Percentiles rank a stretch among this genome's conserved stretches.
Evolutionary conservation across 1,140 invertebrate species (phyloP).

Genomic region (Drosophila ananassae): DNA sequence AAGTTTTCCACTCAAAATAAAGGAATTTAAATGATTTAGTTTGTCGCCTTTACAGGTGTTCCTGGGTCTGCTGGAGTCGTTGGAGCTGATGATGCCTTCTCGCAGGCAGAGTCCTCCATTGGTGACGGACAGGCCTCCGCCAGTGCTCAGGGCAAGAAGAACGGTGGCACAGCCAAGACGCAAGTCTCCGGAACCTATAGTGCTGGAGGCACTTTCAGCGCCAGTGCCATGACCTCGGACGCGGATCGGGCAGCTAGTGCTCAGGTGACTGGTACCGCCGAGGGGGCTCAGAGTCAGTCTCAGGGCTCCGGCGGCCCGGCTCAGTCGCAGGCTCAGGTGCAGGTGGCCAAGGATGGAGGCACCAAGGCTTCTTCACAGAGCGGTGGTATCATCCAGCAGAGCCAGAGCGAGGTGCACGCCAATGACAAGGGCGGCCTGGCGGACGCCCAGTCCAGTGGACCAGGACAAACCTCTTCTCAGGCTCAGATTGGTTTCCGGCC

Average conservation of each 20-base stretch:
- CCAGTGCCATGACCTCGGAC: conserved; percentile 91
- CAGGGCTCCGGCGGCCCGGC: conserved; percentile 90
- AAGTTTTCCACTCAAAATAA: background rate
- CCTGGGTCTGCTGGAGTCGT: conserved; percentile 43
- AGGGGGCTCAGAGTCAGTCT: conserved; percentile 89
- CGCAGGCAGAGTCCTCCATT: conserved; percentile 89
- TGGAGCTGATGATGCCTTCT: conserved; percentile 87
- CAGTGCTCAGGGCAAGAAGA: conserved; percentile 89
- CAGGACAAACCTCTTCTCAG: conserved; percentile 92
- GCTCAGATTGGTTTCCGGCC: conserved; percentile 94
- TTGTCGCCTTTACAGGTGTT: background rate
- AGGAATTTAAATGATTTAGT: background rate
- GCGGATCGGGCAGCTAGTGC: conserved; percentile 89
- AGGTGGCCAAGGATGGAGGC: conserved; percentile 89
- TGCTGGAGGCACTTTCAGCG: conserved; percentile 90
- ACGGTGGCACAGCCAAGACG: conserved; percentile 89
- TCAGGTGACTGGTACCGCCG: conserved; percentile 89
- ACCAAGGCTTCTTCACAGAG: conserved; percentile 90
- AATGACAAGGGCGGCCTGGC: conserved; percentile 91
- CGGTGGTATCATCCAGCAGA: conserved; percentile 89
- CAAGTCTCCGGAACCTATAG: conserved; percentile 91
- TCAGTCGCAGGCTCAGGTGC: conserved; percentile 91
- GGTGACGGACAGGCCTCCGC: conserved; percentile 90
- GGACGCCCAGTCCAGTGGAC: conserved; percentile 92
- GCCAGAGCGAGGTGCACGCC: conserved; percentile 85